Evolutionary conservation across 2,113 vertebrate species (phyloP), one percentile per base, ranked within the genome.

Genomic region (Elephas maximus): DNA sequence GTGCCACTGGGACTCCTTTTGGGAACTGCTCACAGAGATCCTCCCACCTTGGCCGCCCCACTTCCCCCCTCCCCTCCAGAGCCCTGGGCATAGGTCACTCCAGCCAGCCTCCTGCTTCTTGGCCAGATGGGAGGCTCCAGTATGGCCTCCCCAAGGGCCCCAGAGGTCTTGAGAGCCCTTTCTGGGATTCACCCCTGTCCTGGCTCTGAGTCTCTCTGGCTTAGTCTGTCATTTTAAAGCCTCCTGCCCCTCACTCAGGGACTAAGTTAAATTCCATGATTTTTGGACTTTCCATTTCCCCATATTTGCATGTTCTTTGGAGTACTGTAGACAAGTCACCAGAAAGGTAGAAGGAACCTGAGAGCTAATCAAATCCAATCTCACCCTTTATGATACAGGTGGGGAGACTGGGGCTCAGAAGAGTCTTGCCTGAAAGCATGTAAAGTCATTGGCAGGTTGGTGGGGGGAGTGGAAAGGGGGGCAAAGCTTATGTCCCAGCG

Each of bases 401-500:
- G 21, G n/a, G 12, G 67, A 83, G 79, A 89, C 2, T 0, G 28
- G 26, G 80, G 44, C 71, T 89, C 45, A 20, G 86, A 5, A 7
- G 2, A 81, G 57, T 89, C 53, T 11, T 23, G 9, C 23, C 33
- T 12, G 33, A 51, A 26, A 88, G 17, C n/a, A 2, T 8, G 74
- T 20, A n/a, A 67, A 8, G 14, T 28, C 63, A 14, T 1, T 7
- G 57, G 44, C 62, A 53, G 28, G 18, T 23, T 28, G 28, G 79
- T 15, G 26, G 9, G 57, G 20, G 37, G 6, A 0, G 0, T 21
- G 0, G n/a, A 0, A 0, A 44, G 0, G n/a, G n/a, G 23, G 60
- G 6, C 48, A 48, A 73, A 17, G 20, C 73, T 1, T 0, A 11
- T n/a, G 51, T 63, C 26, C 0, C 6, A 94, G 57, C 37, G 9